Conservation (phyloP, 2,888 invertebrate genomes). For the Pandemis corylana region DNA sequence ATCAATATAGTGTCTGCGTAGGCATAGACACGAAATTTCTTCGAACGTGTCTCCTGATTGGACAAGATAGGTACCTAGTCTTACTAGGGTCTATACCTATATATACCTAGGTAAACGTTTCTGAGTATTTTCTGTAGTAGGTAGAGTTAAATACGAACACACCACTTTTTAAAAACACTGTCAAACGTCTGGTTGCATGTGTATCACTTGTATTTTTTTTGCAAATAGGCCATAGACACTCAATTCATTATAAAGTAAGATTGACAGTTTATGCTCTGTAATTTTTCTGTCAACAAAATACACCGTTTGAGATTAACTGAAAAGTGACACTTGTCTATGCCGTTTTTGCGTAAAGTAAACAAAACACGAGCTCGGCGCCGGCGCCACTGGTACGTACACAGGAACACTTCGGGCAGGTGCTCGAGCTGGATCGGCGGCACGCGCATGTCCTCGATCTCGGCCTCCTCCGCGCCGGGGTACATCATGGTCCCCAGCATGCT, state of each 20-base stretch:
- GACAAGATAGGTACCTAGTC: too few species aligned
- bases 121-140: too few species aligned
- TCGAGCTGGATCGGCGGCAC: conserved; percentile 90
- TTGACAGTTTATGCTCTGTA: neutral
- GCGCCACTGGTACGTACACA: conserved; percentile 85
- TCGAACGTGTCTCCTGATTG: too few species aligned
- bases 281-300: neutral
- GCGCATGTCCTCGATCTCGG: conserved; percentile 84
- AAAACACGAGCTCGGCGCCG: conserved; percentile 36
- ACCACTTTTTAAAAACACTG: too few species aligned
- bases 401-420: conserved; percentile 89
- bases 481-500: conserved; percentile 82
- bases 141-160: too few species aligned
- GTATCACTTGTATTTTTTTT: too few species aligned
- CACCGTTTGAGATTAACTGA: neutral
- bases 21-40: too few species aligned
- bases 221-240: neutral
- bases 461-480: conserved; percentile 75
- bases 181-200: too few species aligned
- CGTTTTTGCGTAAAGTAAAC: conserved; percentile 20
- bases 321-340: neutral
- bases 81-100: too few species aligned
- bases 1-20: too few species aligned
- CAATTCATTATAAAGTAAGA: neutral
- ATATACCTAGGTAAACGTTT: too few species aligned